phyloP scores from a whole-genome alignment of 2,113 vertebrate species.

The Scopus umbretta region DNA sequence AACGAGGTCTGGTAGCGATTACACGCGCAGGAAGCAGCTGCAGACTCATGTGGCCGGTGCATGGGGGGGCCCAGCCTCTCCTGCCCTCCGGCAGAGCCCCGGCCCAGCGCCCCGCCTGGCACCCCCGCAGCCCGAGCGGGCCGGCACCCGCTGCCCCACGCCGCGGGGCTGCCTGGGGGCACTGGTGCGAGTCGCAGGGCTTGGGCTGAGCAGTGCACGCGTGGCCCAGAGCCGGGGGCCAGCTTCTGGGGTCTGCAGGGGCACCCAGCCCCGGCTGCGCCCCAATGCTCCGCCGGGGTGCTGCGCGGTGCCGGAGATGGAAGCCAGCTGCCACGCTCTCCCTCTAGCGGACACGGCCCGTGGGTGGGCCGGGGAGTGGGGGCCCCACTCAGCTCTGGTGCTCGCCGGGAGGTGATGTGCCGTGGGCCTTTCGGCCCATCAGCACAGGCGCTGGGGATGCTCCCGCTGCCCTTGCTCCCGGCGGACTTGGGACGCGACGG shows the following conservation, averaged over 20 bases:
- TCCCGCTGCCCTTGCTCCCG: background rate
- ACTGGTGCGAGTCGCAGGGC: rapidly evolving
- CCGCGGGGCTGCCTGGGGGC: background rate
- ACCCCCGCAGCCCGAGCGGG: background rate
- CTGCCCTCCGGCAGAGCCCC: background rate
- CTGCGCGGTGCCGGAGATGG: background rate
- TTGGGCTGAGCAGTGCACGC: rapidly evolving
- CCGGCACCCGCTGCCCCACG: background rate
- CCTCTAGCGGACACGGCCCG: background rate
- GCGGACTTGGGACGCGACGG: background rate
- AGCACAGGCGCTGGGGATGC: background rate
- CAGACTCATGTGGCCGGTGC: background rate
- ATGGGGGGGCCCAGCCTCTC: background rate
- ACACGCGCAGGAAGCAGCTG: background rate
- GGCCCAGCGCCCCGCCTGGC: background rate
- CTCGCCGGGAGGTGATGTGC: background rate
- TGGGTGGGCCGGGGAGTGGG: no score
- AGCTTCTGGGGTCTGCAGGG: background rate
- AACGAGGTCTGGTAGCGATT: background rate
- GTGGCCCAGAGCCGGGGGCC: background rate
- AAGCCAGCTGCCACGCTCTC: background rate
- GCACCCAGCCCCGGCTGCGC: background rate
- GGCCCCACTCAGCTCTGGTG: background rate
- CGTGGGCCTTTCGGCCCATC: rapidly evolving
- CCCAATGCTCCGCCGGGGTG: background rate